These are phyloP conservation scores for Drosophila anceps DNA, from an alignment of 2,888 invertebrate species.

Conservation along the genomic window DNA sequence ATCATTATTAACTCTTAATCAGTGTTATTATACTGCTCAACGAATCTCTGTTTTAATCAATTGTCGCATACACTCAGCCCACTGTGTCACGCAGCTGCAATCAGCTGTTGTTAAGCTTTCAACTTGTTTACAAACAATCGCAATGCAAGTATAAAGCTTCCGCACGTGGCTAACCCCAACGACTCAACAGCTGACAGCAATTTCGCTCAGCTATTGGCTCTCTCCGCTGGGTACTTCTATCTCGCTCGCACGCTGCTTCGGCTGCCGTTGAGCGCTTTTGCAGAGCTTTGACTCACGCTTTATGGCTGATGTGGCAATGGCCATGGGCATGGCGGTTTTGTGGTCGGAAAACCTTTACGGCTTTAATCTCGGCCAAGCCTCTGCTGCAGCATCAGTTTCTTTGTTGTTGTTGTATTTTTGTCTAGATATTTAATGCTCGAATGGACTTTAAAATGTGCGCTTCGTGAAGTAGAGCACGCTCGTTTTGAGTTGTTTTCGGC, in stretches of 20 bases:
- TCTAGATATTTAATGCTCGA: conserved; percentile 66
- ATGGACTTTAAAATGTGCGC: conserved; percentile 64
- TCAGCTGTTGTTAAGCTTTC: conserved; percentile 69
- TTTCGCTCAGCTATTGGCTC: neutral
- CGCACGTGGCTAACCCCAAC: conserved; percentile 23
- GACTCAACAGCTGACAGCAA: conserved; percentile 36
- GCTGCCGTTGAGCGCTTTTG: conserved; percentile 52
- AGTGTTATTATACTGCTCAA: neutral
- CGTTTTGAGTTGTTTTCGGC: conserved; percentile 49
- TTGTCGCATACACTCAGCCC: conserved; percentile 10
- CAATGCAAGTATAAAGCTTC: conserved; percentile 53
- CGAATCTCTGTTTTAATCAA: neutral
- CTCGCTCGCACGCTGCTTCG: conserved; percentile 20
- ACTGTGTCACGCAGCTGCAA: conserved; percentile 38
- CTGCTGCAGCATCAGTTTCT: conserved; percentile 4
- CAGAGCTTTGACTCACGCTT: conserved; percentile 20
- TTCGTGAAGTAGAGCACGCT: conserved; percentile 52
- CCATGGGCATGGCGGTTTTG: conserved; percentile 40
- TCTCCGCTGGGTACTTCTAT: neutral
- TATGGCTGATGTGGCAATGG: conserved; percentile 43
- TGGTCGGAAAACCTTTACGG: conserved; percentile 44
- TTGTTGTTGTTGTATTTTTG: conserved; percentile 9
- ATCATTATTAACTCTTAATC: neutral
- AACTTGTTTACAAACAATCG: conserved; percentile 71
- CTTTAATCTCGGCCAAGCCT: conserved; percentile 46